Percentiles rank a stretch among this genome's conserved stretches.
These are phyloP conservation scores for Phylloscopus trochiloides DNA, from an alignment of 2,113 vertebrate species.

Conservation along the genomic window DNA sequence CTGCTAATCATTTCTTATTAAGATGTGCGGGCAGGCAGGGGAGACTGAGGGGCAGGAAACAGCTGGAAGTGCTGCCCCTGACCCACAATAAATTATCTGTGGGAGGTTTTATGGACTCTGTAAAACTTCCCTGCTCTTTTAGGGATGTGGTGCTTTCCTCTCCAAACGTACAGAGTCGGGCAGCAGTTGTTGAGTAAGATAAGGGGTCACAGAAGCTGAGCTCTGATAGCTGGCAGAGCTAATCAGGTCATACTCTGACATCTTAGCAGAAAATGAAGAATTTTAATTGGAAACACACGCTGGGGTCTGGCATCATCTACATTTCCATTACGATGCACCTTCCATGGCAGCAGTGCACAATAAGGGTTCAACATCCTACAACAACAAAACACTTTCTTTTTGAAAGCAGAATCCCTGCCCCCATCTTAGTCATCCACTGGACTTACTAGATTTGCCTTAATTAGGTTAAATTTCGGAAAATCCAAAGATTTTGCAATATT, in stretches of 20 bases:
- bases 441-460: background rate
- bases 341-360: background rate
- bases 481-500: background rate
- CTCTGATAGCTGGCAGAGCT: background rate
- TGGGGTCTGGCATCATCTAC: background rate
- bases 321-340: background rate
- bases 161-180: background rate
- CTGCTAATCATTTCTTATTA: background rate
- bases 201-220: background rate
- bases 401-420: background rate
- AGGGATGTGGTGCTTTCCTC: background rate
- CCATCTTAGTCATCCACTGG: background rate
- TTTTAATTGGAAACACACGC: background rate
- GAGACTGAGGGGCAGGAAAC: background rate
- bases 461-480: background rate
- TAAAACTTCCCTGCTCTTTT: background rate
- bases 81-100: background rate
- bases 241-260: conserved; percentile 10
- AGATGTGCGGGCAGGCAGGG: background rate
- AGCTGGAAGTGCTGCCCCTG: background rate
- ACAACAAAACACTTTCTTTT: background rate
- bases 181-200: background rate
- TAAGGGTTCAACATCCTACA: background rate
- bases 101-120: background rate
- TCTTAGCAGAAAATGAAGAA: conserved; percentile 13